Evolutionary conservation across 2,797 vertebrate species (phyloP).

Genomic region (Mionectes olivaceus): DNA sequence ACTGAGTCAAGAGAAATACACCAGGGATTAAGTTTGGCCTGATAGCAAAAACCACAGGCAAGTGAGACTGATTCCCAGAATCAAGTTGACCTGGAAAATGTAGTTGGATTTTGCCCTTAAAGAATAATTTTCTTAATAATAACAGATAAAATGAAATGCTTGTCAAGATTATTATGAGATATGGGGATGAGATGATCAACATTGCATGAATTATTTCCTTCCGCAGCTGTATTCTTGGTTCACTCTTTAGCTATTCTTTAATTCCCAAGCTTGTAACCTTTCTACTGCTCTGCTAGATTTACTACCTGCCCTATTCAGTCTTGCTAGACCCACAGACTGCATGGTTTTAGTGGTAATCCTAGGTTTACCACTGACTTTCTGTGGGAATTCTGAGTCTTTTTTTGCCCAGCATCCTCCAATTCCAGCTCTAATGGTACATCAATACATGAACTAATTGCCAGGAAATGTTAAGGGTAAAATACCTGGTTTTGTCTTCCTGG

Average conservation of each 20-base stretch:
- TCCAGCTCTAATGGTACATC: background rate
- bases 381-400: background rate
- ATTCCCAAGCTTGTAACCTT: background rate
- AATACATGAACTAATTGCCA: background rate
- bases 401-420: background rate
- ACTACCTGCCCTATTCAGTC: background rate
- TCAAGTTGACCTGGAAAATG: conserved; percentile 47
- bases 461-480: background rate
- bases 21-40: conserved; percentile 28
- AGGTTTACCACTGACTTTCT: background rate
- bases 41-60: conserved; percentile 38
- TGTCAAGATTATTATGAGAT: conserved; percentile 28
- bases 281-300: background rate
- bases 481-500: background rate
- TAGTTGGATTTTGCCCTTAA: conserved; percentile 34
- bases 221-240: background rate
- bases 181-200: background rate
- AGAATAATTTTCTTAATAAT: conserved; percentile 40
- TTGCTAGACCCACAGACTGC: background rate
- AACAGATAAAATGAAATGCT: conserved; percentile 17
- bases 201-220: background rate
- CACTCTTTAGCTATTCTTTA: background rate
- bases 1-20: conserved; percentile 26
- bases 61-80: conserved; percentile 52
- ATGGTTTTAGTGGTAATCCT: background rate